Base-by-base conservation (phyloP, 1,140 invertebrate genomes). In the Drosophila sp. region DNA sequence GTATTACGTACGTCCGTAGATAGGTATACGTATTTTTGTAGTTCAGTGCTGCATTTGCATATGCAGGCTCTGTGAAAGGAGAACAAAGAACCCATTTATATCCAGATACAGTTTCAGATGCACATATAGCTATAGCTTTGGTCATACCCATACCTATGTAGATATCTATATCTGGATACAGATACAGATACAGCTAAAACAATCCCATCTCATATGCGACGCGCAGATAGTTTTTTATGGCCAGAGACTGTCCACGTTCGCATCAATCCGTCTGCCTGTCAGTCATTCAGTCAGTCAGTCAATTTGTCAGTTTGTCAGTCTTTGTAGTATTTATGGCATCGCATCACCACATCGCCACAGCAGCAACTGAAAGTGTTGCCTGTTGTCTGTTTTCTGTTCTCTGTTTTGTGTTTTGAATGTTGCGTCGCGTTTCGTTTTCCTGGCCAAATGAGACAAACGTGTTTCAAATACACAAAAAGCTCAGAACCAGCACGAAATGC, bases 401-500 rank as follows among this genome's bases (percentile, higher is more conserved):
- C 40, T 32, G 46, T 27, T 27, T 45, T 59, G 18, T 51, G 43
- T 34, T 65, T 43, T 25, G 34, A 40, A 29, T 53, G 50, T 18
- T 53, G 18, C 50, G 36, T 41, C 27, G 36, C 53, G 45, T 64
- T 43, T 61, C 74, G 77, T 73, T 73, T 73, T 66, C 74, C 82
- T 87, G 75, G 82, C 75, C 82, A 87, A 86, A 86, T 87, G 82
- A 76, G 76, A 70, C 82, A 87, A 86, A 86, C 82, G 82, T 86
- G 82, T 86, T 82, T 86, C 78, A 86, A 82, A 86, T 86, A 79
- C 61, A 21, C 62, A 83, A 76, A 46, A 64, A 51, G 11, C 32
- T 14, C 36, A 51, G 63, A 62, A 67, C 64, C 34, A 50, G 18
- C 38, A n/a, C 29, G 50, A 72, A 72, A 25, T 36, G 61, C 51